Percentiles rank a stretch among this genome's conserved stretches.
Evolutionary conservation across 2,797 vertebrate genomes (phyloP).

Genomic region (Oophaga sylvatica): DNA sequence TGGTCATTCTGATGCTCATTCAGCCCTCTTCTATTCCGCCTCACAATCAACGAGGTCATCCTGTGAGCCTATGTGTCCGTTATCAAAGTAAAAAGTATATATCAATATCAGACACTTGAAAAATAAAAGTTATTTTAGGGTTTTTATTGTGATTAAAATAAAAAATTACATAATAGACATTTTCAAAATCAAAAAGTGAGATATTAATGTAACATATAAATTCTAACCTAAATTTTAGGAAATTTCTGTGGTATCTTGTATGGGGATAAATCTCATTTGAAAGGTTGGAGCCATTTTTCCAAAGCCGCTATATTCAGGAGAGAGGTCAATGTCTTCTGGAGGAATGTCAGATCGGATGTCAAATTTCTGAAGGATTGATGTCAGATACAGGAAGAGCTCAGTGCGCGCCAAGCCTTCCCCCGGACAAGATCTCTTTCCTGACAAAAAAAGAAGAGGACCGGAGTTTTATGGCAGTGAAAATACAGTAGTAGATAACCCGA

Average conservation of each 20-base stretch:
- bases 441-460: not conserved
- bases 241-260: not conserved
- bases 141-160: too few relatives aligned
- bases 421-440: constrained; percentile 52
- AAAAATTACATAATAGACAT: too few relatives aligned
- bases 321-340: constrained; percentile 51
- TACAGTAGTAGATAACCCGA: not conserved
- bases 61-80: too few relatives aligned
- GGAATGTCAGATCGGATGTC: constrained; percentile 16
- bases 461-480: too few relatives aligned
- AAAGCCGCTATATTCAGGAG: constrained; percentile 54
- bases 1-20: too few relatives aligned
- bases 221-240: not conserved
- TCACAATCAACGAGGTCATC: too few relatives aligned
- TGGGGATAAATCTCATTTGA: constrained; percentile 20
- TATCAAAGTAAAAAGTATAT: too few relatives aligned
- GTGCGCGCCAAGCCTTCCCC: constrained; percentile 51
- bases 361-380: constrained; percentile 50
- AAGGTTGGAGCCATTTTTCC: constrained; percentile 50
- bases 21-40: too few relatives aligned
- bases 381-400: constrained; percentile 47
- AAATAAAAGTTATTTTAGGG: too few relatives aligned
- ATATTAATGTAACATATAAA: not conserved
- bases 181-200: too few relatives aligned
- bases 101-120: too few relatives aligned